These are phyloP conservation scores for Halictus quadricinctus DNA, from an alignment of 2,888 invertebrate species.

Conservation along the genomic window DNA sequence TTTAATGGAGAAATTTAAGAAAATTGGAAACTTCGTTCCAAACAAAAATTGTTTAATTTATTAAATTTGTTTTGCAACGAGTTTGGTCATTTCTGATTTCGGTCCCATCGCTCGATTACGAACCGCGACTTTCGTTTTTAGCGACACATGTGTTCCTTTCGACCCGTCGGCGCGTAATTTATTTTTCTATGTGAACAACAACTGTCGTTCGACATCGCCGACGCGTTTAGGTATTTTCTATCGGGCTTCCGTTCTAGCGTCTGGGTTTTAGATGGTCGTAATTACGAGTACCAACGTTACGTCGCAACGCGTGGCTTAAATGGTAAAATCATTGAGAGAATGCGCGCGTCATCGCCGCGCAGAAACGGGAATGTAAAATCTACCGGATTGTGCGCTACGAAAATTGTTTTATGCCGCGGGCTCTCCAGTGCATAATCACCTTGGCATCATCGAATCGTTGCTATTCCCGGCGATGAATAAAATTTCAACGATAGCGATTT, in stretches of 20 bases:
- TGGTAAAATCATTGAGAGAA: conserved; percentile 19
- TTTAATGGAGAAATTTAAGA: neutral
- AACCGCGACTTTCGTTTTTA: conserved; percentile 41
- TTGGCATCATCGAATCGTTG: neutral
- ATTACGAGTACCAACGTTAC: conserved; percentile 34
- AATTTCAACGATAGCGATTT: neutral
- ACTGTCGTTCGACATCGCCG: conserved; percentile 36
- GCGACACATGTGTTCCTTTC: conserved; percentile 52
- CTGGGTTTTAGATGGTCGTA: conserved; percentile 44
- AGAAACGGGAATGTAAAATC: conserved; percentile 3
- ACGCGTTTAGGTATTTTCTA: conserved; percentile 53
- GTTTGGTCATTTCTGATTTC: neutral
- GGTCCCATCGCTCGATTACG: neutral
- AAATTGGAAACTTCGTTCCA: neutral
- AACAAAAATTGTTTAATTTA: neutral
- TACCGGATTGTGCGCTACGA: conserved; percentile 1
- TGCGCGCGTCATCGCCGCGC: neutral
- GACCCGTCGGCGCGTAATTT: conserved; percentile 46
- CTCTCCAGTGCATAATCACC: conserved; percentile 4
- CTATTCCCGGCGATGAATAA: neutral
- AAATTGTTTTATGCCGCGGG: neutral
- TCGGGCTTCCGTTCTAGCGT: conserved; percentile 65
- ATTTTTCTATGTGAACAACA: conserved; percentile 53
- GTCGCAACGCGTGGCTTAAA: conserved; percentile 29
- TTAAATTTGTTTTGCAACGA: neutral